Conservation (phyloP, 2,888 invertebrate genomes). For the Pecten maximus region DNA sequence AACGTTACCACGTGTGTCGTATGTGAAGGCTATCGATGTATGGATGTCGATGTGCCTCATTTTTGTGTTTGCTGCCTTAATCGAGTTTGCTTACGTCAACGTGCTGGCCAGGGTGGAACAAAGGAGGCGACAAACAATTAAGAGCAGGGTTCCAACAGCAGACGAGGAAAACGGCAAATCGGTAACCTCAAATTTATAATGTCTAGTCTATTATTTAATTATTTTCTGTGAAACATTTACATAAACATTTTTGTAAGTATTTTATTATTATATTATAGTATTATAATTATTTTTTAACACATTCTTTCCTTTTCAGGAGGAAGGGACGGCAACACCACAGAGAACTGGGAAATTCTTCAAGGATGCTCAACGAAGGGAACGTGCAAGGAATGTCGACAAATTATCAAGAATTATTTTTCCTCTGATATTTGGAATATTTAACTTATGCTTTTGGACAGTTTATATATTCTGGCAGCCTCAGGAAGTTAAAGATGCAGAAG, state of each 20-base stretch:
- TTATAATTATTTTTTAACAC: background rate
- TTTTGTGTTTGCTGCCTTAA: slow-evolving; percentile 66
- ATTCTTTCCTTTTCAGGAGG: slow-evolving; percentile 33
- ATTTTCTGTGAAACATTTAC: too few relatives aligned
- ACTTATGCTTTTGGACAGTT: slow-evolving; percentile 56
- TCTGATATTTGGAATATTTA: slow-evolving; percentile 53
- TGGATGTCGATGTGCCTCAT: slow-evolving; percentile 68
- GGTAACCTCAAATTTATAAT: background rate
- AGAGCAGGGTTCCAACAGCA: background rate
- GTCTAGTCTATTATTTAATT: too few relatives aligned
- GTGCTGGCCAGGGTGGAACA: slow-evolving; percentile 56
- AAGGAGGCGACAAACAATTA: background rate
- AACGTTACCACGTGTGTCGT: slow-evolving; percentile 64
- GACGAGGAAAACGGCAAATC: background rate
- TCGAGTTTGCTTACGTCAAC: slow-evolving; percentile 69
- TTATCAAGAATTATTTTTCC: slow-evolving; percentile 57
- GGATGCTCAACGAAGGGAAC: slow-evolving; percentile 49
- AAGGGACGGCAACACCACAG: background rate
- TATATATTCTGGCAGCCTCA: slow-evolving; percentile 58
- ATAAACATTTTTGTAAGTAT: too few relatives aligned
- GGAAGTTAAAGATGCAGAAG: background rate
- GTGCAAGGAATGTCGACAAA: slow-evolving; percentile 59
- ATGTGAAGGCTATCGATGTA: slow-evolving; percentile 68
- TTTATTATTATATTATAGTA: too few relatives aligned
- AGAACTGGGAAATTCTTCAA: background rate